Base-by-base conservation (phyloP, 2,888 invertebrate species). In the Ptychoptera albimana region DNA sequence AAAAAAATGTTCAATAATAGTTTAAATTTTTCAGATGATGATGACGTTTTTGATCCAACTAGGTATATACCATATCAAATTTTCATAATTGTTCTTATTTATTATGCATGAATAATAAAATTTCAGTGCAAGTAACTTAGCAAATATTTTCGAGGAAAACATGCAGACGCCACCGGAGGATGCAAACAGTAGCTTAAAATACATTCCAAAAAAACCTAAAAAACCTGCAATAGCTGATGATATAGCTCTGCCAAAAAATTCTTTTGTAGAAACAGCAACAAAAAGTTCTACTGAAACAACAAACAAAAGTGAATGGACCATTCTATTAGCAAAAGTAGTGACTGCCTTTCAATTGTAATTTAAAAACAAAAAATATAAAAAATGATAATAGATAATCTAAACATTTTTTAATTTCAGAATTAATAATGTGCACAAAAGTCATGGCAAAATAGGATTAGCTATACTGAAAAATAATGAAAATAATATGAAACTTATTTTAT, bases 361-460 rank as follows among this genome's bases (percentile, higher is more conserved):
- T 2, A 35, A 23, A 23, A 23, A 23, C 7, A 5, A 23, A 23
- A 23, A 5, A 23, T 23, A 23, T 23, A 5, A 5, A 23, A 6
- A 16, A 15, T 23, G n/a, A 6, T 39, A 15, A 23, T 11, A 15
- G 9, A 23, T n/a, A 23, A 8, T 41, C 5, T 10, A 41, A 14
- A 32, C 23, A 23, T 23, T 23, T 23, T 23, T 23, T 7, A 3
- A 23, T 50, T 50, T 37, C 30, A 65, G 65, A 43, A 47, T 55
- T 5, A 54, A 62, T 41, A 53, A 57, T 41, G 55, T 55, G 35
- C 59, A 60, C 43, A 53, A 52, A 12, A 43, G 53, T 2, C 49
- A 61, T 39, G 69, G 69, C 4, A 66, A 64, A 54, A 60, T 65
- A 47, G 69, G 68, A 14, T 51, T 68, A 42, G 70, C 68, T 2